Conservation (phyloP, 2,797 vertebrate species). For the Bufotes viridis region DNA sequence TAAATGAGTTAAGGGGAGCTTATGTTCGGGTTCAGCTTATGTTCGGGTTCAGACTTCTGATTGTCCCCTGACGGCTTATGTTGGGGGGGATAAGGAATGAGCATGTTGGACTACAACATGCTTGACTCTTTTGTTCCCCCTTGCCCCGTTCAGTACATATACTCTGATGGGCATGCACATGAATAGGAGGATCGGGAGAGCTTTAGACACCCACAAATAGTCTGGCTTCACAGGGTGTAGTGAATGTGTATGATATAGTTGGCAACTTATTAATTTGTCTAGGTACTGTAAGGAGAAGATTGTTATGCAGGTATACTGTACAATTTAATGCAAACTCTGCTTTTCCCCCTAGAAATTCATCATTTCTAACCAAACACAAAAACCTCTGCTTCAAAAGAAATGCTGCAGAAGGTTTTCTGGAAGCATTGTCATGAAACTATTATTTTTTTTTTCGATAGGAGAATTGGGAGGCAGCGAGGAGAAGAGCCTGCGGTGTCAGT, state of each 20-base stretch:
- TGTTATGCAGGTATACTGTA: slow-evolving; percentile 40
- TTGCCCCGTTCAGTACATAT: too few species aligned
- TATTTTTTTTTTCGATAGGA: background rate
- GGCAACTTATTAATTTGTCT: slow-evolving; percentile 8
- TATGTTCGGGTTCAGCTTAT: too few species aligned
- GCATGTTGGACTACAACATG: too few species aligned
- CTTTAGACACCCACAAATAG: background rate
- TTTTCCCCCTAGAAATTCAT: slow-evolving; percentile 32
- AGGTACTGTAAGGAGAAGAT: background rate
- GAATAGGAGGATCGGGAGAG: too few species aligned
- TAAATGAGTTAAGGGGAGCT: too few species aligned
- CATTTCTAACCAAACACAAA: slow-evolving; percentile 21
- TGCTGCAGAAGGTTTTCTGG: background rate
- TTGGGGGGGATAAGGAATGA: too few species aligned
- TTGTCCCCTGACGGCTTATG: too few species aligned
- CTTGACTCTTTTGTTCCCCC: too few species aligned
- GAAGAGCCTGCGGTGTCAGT: background rate
- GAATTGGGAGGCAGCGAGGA: background rate
- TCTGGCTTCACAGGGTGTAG: background rate
- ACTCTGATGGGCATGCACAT: too few species aligned
- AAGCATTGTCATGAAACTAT: background rate
- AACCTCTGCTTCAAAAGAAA: slow-evolving; percentile 27
- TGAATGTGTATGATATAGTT: slow-evolving; percentile 6
- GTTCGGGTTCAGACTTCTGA: too few species aligned
- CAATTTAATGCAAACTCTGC: slow-evolving; percentile 27